A percentile compares a stretch with the other conserved stretches of the same genome.
Conservation (phyloP, 2,113 vertebrate species). For the Tretioscincus oriximinensis region DNA sequence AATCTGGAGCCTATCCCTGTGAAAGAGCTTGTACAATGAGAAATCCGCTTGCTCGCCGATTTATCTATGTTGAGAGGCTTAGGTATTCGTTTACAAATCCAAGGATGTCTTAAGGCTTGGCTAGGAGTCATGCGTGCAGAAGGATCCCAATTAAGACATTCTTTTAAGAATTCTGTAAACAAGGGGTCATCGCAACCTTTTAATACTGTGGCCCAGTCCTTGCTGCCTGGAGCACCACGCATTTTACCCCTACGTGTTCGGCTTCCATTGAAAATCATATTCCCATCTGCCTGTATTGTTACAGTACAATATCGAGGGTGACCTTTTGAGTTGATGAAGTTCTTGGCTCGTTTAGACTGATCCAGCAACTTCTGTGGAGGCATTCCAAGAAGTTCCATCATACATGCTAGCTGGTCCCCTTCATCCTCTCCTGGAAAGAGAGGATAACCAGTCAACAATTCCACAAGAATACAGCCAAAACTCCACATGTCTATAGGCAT, state of each 20-base stretch:
- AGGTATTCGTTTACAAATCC: constrained; percentile 87
- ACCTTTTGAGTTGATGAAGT: constrained; percentile 97
- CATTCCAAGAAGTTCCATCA: constrained; percentile 95
- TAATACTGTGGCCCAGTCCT: constrained; percentile 87
- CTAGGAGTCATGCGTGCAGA: constrained; percentile 86
- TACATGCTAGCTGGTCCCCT: constrained; percentile 95
- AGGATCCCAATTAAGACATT: constrained; percentile 97
- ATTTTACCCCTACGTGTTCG: constrained; percentile 91
- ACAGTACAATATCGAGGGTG: constrained; percentile 93
- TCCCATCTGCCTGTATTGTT: constrained; percentile 83
- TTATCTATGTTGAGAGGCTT: constrained; percentile 81
- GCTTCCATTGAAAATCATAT: constrained; percentile 83
- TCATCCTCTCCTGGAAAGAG: constrained; percentile 97
- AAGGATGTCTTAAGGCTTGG: constrained; percentile 91
- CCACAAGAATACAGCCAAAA: constrained; percentile 95
- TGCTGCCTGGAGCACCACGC: constrained; percentile 89
- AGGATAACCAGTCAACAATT: constrained; percentile 93
- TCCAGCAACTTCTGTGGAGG: constrained; percentile 92
- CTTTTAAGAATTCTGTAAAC: constrained; percentile 94
- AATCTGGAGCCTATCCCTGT: constrained; percentile 84
- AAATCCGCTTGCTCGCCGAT: constrained; percentile 76
- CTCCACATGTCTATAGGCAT: constrained; percentile 99
- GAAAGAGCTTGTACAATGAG: constrained; percentile 84
- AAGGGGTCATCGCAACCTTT: constrained; percentile 92
- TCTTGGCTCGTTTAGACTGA: constrained; percentile 92